Evolutionary conservation across 2,888 invertebrate genomes (phyloP), one percentile per base, ranked within the genome.

Genomic region (Chesias legatella): DNA sequence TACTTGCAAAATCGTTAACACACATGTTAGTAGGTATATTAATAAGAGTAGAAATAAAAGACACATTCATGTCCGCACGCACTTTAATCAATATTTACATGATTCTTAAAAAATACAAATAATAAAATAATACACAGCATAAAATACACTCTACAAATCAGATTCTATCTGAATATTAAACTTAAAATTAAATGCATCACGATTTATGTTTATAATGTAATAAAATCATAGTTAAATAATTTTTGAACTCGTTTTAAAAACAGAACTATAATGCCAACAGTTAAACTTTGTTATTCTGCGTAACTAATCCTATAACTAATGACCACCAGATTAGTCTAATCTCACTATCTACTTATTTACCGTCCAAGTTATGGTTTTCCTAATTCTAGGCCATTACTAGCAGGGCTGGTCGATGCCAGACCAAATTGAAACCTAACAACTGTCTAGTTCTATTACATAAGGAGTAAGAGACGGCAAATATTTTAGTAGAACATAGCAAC

Each of bases 141-240:
- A 10, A 25, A 35, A 32, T 57, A 66, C 73, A 69, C 68, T 69
- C 33, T 17, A 25, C 23, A 7, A 34, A 26, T 69, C 73, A 74
- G 73, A 76, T 73, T 69, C 53, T 29, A 74, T 74, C 74, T 68
- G 70, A 65, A 48, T 6, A 26, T 10, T 17, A 17, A 43, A 33
- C n/a, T 8, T 10, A 20, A 25, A 10, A 22, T 30, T 31, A 38
- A 30, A 44, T 17, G 13, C 13, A 17, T 17, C 2, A 44, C 35
- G 34, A 34, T 35, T 34, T 27, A 7, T n/a, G n/a, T n/a, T n/a
- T n/a, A n/a, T n/a, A n/a, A n/a, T n/a, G n/a, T n/a, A n/a, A n/a
- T n/a, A n/a, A n/a, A n/a, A n/a, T n/a, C n/a, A n/a, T n/a, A n/a
- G n/a, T n/a, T n/a, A n/a, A n/a, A n/a, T n/a, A n/a, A n/a, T n/a